Evolutionary conservation across 2,888 invertebrate species (phyloP), one percentile per base, ranked within the genome.

Genomic region (Nowickia ferox): DNA sequence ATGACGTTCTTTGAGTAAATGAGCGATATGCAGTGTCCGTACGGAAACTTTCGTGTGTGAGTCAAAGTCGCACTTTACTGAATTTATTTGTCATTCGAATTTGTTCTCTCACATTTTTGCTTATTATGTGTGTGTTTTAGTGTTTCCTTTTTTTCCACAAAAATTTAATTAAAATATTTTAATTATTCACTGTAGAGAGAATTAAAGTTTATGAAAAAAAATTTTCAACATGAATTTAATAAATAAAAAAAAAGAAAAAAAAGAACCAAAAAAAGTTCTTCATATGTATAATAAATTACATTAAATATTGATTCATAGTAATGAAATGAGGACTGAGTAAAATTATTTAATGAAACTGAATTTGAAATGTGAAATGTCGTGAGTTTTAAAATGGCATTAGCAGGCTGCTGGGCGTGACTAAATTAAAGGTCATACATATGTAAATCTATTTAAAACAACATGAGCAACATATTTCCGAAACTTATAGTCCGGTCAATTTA

Each of bases 111-210:
- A 30, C n/a, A 71, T 10, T 10, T n/a, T 57, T 57, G 71, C 30
- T 17, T 44, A n/a, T 17, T 44, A n/a, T 22, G 44, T 42, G 4
- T 53, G 11, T 22, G 42, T 42, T 44, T 40, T n/a, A 42, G 6
- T 22, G 11, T 48, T 59, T 30, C 6, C 11, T 22, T 38, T 38
- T 19, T 15, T 38, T 9, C 10, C 30, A 57, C 46, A 22, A 53
- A 75, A 75, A 63, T 51, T 75, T 63, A 75, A 75, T 75, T 75
- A 61, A 53, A 65, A 63, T 53, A 65, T 53, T 75, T 75, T 65
- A 65, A 75, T 75, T 75, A 44, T 42, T 63, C 53, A 53, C 63
- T 30, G 30, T 30, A 30, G 30, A 30, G 30, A 30, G 30, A 30
- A 30, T 30, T 3, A 30, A 30, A 13, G 10, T 19, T 75, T 51